Evolutionary conservation across 2,113 vertebrate species (phyloP).

Genomic region (Morphnarchus princeps): DNA sequence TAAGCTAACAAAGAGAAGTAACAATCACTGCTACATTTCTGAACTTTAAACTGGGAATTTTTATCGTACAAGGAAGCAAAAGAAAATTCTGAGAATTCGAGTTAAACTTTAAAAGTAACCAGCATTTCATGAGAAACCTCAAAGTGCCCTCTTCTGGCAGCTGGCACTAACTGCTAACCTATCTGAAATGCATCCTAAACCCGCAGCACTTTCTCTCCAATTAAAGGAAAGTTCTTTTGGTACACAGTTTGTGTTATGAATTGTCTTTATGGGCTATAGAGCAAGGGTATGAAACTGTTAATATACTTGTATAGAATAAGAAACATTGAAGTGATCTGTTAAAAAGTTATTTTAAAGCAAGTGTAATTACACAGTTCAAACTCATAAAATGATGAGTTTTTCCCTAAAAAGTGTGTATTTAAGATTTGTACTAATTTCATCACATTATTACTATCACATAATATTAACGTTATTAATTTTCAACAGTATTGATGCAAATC

Average conservation of each 20-base stretch:
- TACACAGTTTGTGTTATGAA: not conserved
- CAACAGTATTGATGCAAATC: not conserved
- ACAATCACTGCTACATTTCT: not conserved
- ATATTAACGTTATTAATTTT: not conserved
- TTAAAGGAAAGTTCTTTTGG: not conserved
- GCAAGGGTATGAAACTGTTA: not conserved
- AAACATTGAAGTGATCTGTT: not conserved
- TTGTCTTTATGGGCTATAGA: not conserved
- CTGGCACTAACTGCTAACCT: not conserved
- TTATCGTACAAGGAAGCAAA: not conserved
- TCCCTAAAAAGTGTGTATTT: not conserved
- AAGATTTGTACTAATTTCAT: not conserved
- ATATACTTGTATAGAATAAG: not conserved
- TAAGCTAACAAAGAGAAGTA: not conserved
- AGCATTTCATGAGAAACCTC: not conserved
- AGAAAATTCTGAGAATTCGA: not conserved
- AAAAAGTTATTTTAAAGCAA: not conserved
- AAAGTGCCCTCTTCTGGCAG: conserved; percentile 57
- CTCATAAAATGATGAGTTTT: not conserved
- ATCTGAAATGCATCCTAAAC: not conserved
- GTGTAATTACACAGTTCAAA: not conserved
- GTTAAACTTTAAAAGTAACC: not conserved
- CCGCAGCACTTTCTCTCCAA: fast-evolving
- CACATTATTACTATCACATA: not conserved
- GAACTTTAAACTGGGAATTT: not conserved